These are phyloP conservation scores for Hyperoplus immaculatus DNA, from an alignment of 2,797 vertebrate genomes.

Conservation along the genomic window DNA sequence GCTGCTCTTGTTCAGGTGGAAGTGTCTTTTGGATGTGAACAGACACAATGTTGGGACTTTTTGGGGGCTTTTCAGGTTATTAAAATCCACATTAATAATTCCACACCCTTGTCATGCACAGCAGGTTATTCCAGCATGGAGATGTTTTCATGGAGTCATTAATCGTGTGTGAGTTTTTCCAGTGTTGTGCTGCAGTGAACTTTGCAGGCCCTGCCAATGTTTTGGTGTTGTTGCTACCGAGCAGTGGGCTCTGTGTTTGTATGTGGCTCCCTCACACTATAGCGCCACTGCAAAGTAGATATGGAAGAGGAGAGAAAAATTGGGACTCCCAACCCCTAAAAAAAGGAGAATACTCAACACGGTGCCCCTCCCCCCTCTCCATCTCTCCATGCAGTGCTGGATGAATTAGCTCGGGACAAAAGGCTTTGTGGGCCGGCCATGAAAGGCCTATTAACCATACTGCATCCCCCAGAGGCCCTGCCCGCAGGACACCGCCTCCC, in stretches of 20 bases:
- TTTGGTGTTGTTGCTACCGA: constrained; percentile 70
- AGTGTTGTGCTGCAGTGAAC: constrained; percentile 61
- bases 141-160: constrained; percentile 54
- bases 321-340: constrained; percentile 60
- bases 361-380: constrained; percentile 62
- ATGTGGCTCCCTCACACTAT: constrained; percentile 65
- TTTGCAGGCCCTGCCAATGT: constrained; percentile 66
- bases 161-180: constrained; percentile 61
- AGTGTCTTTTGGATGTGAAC: neutral
- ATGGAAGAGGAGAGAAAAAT: constrained; percentile 29
- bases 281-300: constrained; percentile 55
- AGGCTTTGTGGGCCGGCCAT: constrained; percentile 88
- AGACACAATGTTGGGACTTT: neutral
- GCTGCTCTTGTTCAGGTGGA: constrained; percentile 71
- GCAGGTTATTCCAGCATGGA: constrained; percentile 49
- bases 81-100: neutral
- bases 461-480: constrained; percentile 91
- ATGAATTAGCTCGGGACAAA: constrained; percentile 89
- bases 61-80: neutral
- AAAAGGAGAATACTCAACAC: constrained; percentile 11
- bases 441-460: constrained; percentile 92
- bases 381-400: constrained; percentile 85
- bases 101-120: constrained; percentile 28
- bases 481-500: constrained; percentile 88
- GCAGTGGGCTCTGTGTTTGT: constrained; percentile 53